Conservation (phyloP, 2,797 vertebrate species). For the Harpagifer antarcticus region DNA sequence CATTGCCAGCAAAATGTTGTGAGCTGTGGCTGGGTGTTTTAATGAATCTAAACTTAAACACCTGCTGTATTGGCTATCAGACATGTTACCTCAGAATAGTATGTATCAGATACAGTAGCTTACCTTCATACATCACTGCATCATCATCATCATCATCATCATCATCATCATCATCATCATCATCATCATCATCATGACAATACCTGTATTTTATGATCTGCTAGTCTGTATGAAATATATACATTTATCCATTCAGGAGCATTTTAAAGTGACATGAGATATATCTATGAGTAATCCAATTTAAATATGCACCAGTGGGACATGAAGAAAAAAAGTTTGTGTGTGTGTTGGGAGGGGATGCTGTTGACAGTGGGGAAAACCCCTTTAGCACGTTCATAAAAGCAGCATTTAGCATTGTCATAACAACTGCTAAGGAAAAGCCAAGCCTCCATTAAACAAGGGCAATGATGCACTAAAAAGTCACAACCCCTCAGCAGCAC, state of each 20-base stretch:
- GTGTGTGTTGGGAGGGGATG: neutral
- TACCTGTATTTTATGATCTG: neutral
- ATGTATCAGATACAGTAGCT: neutral
- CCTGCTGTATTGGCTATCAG: neutral
- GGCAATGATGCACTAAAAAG: slow-evolving; percentile 83
- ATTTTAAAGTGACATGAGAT: neutral
- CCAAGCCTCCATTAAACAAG: slow-evolving; percentile 82
- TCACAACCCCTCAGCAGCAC: slow-evolving; percentile 65
- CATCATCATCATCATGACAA: too few relatives aligned
- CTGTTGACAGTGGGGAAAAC: slow-evolving; percentile 64
- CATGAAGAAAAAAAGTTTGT: slow-evolving; percentile 59
- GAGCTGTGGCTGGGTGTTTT: neutral
- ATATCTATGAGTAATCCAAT: neutral
- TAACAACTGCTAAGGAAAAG: slow-evolving; percentile 84
- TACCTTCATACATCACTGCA: neutral
- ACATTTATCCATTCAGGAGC: neutral
- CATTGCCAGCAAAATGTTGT: neutral
- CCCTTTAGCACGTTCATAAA: slow-evolving; percentile 84
- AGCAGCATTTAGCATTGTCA: slow-evolving; percentile 85
- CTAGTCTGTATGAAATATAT: neutral
- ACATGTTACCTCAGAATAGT: neutral
- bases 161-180: too few relatives aligned
- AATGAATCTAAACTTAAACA: neutral
- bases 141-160: too few relatives aligned
- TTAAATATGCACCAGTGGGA: neutral